Evolutionary conservation across 2,797 vertebrate species (phyloP).

Genomic region (Graptemys geographica): DNA sequence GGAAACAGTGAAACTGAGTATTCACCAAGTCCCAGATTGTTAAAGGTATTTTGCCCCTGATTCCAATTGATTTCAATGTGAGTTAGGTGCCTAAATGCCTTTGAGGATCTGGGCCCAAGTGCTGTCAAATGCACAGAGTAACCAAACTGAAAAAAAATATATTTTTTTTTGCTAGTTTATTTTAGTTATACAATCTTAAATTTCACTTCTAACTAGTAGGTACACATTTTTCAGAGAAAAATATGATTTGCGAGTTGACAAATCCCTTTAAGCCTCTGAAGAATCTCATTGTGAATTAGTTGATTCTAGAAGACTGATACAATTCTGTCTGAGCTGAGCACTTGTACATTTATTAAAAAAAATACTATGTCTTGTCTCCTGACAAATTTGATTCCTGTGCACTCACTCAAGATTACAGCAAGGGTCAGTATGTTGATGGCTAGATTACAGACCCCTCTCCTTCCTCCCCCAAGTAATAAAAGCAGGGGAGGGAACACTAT

Average conservation of each 20-base stretch:
- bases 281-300: neutral
- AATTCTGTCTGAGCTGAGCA: neutral
- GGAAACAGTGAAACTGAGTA: neutral
- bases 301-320: neutral
- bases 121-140: rapidly evolving
- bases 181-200: neutral
- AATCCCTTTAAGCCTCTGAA: neutral
- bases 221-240: neutral
- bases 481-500: neutral
- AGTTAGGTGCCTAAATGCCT: neutral
- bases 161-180: neutral
- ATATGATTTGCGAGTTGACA: neutral
- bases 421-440: neutral
- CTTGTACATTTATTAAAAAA: neutral
- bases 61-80: neutral
- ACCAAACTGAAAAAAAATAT: neutral
- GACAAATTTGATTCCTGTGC: neutral
- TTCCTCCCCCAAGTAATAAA: neutral
- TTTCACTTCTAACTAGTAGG: neutral
- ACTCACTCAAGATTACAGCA: neutral
- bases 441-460: neutral
- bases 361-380: neutral
- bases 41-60: neutral
- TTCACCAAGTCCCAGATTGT: neutral
- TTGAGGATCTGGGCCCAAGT: neutral